phyloP scores from a whole-genome alignment of 2,113 vertebrate species.

The cat (Felis catus) region DNA sequence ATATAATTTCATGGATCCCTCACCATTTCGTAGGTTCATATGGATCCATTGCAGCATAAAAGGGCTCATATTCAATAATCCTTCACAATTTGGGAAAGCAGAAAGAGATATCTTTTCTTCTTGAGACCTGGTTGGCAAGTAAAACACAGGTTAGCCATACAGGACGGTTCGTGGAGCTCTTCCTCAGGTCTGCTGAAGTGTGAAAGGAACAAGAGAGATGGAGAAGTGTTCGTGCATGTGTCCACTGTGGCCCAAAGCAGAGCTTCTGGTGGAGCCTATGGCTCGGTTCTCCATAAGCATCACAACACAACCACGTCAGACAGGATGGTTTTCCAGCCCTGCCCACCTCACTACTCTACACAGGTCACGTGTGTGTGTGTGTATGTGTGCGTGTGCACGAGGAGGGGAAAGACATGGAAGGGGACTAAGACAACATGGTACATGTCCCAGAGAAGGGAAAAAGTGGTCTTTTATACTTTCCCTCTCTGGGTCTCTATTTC shows the following conservation, averaged over 20 bases:
- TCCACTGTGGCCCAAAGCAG: fast-evolving
- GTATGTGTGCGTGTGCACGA: fast-evolving
- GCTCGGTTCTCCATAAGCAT: neutral
- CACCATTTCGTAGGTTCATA: neutral
- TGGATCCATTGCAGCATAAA: neutral
- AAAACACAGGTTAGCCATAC: neutral
- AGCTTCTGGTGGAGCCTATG: neutral
- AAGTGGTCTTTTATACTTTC: neutral
- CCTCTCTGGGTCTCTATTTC: neutral
- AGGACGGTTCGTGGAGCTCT: neutral
- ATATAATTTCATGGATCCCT: neutral
- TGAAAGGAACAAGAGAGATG: neutral
- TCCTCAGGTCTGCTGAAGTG: neutral
- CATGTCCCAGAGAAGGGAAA: neutral
- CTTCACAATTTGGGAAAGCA: neutral
- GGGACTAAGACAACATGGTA: neutral
- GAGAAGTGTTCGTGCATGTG: fast-evolving
- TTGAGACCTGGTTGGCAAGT: neutral
- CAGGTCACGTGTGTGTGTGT: fast-evolving
- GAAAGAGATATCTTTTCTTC: neutral
- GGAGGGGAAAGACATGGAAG: neutral
- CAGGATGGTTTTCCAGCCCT: neutral
- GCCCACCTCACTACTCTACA: no score
- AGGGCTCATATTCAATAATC: neutral
- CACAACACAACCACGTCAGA: neutral